phyloP scores from a whole-genome alignment of 1,140 invertebrate species.

The Venturia canescens region DNA sequence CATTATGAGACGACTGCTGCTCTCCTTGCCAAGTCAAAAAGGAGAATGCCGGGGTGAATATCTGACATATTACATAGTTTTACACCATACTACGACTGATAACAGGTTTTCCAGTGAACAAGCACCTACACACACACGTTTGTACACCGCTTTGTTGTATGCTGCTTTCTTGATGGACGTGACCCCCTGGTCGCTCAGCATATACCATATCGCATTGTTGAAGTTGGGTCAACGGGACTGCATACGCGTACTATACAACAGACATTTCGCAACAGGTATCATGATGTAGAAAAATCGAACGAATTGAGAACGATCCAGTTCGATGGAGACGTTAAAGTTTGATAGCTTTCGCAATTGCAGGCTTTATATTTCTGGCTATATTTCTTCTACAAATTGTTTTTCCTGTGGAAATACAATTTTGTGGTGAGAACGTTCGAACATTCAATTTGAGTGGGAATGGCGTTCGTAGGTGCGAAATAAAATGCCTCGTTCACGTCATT shows the following conservation, averaged over 20 bases:
- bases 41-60: constrained; percentile 33
- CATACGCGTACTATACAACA: not conserved
- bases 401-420: too few species aligned
- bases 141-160: not conserved
- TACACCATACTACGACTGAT: constrained; percentile 3
- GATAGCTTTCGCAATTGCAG: too few species aligned
- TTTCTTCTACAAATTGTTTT: too few species aligned
- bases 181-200: not conserved
- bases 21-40: constrained; percentile 26
- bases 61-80: constrained; percentile 6
- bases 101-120: constrained; percentile 11
- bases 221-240: not conserved
- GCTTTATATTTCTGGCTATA: too few species aligned
- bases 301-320: too few species aligned
- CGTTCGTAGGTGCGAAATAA: too few species aligned
- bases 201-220: not conserved
- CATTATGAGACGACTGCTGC: constrained; percentile 26
- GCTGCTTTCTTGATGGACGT: constrained; percentile 8
- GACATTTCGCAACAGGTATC: not conserved
- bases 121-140: not conserved
- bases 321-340: too few species aligned
- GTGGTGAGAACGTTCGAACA: too few species aligned
- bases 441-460: too few species aligned
- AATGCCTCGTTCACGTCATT: too few species aligned
- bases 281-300: too few species aligned